A percentile compares a stretch with the other conserved stretches of the same genome.
phyloP scores from a whole-genome alignment of 2,888 invertebrate genomes.

The Cheilosia variabilis region DNA sequence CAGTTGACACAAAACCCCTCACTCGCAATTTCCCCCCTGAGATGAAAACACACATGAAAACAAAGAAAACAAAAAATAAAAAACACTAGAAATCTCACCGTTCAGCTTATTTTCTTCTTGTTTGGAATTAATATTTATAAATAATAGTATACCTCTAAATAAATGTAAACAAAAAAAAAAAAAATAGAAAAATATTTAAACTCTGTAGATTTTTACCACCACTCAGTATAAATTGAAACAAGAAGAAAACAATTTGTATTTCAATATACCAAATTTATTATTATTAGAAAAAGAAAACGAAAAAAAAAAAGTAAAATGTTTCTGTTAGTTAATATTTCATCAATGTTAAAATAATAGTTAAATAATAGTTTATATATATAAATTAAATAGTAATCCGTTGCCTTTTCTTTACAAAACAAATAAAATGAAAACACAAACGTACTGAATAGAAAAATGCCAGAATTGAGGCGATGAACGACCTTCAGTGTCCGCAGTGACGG shows the following conservation, averaged over 20 bases:
- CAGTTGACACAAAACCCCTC: constrained; percentile 32
- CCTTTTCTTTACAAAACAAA: constrained; percentile 67
- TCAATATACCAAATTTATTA: constrained; percentile 74
- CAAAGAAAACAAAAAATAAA: not conserved
- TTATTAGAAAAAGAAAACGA: constrained; percentile 17
- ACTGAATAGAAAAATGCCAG: constrained; percentile 5
- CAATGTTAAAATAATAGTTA: constrained; percentile 72
- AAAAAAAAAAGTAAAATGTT: constrained; percentile 47
- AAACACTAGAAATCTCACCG: constrained; percentile 53
- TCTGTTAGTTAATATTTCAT: constrained; percentile 75
- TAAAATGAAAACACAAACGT: constrained; percentile 6
- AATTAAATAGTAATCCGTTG: constrained; percentile 62
- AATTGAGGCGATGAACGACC: constrained; percentile 10
- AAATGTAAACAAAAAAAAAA: constrained; percentile 33
- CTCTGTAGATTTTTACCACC: constrained; percentile 66
- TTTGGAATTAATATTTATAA: constrained; percentile 46
- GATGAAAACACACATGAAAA: constrained; percentile 7
- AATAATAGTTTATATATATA: constrained; percentile 75
- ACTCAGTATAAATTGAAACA: constrained; percentile 64
- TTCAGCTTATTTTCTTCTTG: constrained; percentile 51
- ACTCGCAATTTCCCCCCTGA: constrained; percentile 42
- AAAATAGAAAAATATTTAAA: constrained; percentile 67
- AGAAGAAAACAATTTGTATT: constrained; percentile 67
- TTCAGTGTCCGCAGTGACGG: constrained; percentile 11
- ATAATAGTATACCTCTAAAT: constrained; percentile 53